These are phyloP conservation scores for Junonia oenone DNA, from an alignment of 2,888 invertebrate species.

Conservation along the genomic window DNA sequence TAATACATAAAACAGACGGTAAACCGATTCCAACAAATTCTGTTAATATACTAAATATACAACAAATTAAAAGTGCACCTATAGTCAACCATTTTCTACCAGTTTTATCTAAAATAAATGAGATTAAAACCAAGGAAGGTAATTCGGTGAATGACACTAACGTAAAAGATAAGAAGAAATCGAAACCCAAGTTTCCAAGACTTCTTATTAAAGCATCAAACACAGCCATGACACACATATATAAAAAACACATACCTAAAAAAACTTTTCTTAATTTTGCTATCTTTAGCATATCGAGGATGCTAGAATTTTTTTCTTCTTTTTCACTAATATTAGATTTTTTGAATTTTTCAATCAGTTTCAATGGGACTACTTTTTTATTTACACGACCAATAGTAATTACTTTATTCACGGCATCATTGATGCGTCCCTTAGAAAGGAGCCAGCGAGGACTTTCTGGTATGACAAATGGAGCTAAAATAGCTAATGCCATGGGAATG, in stretches of 20 bases:
- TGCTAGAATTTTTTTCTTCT: constrained; percentile 32
- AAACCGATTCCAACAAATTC: constrained; percentile 46
- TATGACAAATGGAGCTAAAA: constrained; percentile 48
- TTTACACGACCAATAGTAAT: constrained; percentile 46
- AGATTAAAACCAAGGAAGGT: constrained; percentile 50
- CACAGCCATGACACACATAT: constrained; percentile 45
- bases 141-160: constrained; percentile 56
- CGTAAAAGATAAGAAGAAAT: constrained; percentile 59
- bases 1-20: constrained; percentile 50
- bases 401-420: constrained; percentile 49
- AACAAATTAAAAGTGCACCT: constrained; percentile 34
- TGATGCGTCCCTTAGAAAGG: constrained; percentile 47
- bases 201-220: constrained; percentile 55
- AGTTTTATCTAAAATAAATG: constrained; percentile 49
- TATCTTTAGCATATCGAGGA: constrained; percentile 44
- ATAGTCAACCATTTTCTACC: constrained; percentile 52
- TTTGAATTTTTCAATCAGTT: constrained; percentile 47
- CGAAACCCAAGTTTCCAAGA: constrained; percentile 48
- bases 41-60: constrained; percentile 45
- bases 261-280: constrained; percentile 46
- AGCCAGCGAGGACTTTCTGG: constrained; percentile 64
- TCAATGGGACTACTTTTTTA: constrained; percentile 43
- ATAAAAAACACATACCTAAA: constrained; percentile 45
- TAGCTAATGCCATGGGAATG: constrained; percentile 45
- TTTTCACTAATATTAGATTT: constrained; percentile 25